Conservation (phyloP, 2,888 invertebrate genomes). For the Chrysolina haemoptera region DNA sequence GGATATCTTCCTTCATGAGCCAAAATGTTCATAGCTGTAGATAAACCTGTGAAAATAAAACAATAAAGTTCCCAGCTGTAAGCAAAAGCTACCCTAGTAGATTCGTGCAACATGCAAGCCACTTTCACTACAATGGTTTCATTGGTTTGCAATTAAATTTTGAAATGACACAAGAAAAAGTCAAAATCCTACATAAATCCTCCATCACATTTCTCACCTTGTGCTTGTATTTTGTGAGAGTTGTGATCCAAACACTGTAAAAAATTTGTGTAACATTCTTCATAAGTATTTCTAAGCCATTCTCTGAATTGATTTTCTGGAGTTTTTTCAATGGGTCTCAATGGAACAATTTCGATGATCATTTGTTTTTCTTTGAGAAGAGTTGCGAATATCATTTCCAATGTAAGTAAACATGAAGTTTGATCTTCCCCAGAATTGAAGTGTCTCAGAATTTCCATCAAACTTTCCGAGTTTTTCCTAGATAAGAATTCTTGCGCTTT, state of each 20-base stretch:
- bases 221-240: constrained; percentile 65
- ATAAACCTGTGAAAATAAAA: constrained; percentile 71
- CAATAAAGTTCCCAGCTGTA: too few species aligned
- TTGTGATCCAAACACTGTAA: constrained; percentile 72
- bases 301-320: constrained; percentile 77
- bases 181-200: too few species aligned
- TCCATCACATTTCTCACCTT: constrained; percentile 61
- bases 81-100: too few species aligned
- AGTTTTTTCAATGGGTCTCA: constrained; percentile 74
- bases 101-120: too few species aligned
- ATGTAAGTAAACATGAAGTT: constrained; percentile 76
- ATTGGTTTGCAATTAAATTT: neutral
- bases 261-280: constrained; percentile 75
- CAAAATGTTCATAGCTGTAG: constrained; percentile 82
- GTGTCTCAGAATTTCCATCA: constrained; percentile 79
- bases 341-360: constrained; percentile 74
- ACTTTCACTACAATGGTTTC: neutral
- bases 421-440: constrained; percentile 73
- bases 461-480: constrained; percentile 71
- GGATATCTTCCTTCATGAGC: constrained; percentile 81
- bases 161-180: neutral
- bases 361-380: constrained; percentile 79
- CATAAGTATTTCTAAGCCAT: constrained; percentile 82
- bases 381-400: constrained; percentile 82
- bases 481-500: constrained; percentile 82